phyloP scores from a whole-genome alignment of 2,113 vertebrate species.

The Lutjanus erythropterus region DNA sequence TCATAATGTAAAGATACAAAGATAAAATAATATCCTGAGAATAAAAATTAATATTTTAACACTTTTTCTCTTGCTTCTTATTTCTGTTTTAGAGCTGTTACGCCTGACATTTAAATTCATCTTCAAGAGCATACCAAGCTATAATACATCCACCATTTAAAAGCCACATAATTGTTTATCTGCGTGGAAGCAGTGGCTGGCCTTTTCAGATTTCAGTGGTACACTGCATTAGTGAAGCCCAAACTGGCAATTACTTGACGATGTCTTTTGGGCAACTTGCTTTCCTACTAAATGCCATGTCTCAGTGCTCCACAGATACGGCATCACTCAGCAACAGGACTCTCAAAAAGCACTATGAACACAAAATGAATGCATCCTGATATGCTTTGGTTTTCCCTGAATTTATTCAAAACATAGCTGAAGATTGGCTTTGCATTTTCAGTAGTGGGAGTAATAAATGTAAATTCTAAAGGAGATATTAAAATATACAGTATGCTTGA shows the following conservation, averaged over 20 bases:
- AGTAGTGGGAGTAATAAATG: slow-evolving; percentile 13
- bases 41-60: slow-evolving; percentile 37
- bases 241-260: slow-evolving; percentile 85
- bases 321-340: slow-evolving; percentile 67
- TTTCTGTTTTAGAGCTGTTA: slow-evolving; percentile 77
- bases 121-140: slow-evolving; percentile 75
- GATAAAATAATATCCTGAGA: not conserved
- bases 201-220: slow-evolving; percentile 83
- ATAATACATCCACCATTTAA: slow-evolving; percentile 82
- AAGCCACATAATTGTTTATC: slow-evolving; percentile 87
- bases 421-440: slow-evolving; percentile 14
- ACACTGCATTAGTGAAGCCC: slow-evolving; percentile 85
- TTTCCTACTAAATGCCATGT: slow-evolving; percentile 81
- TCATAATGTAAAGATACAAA: not conserved
- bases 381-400: slow-evolving; percentile 32
- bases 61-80: slow-evolving; percentile 49
- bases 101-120: slow-evolving; percentile 84
- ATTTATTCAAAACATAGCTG: slow-evolving; percentile 28
- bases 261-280: slow-evolving; percentile 80
- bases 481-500: not conserved
- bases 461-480: slow-evolving; percentile 5
- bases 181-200: slow-evolving; percentile 82
- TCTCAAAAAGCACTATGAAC: slow-evolving; percentile 50
- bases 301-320: slow-evolving; percentile 64
- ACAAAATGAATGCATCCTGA: slow-evolving; percentile 37